Evolutionary conservation across 1,140 invertebrate species (phyloP), one percentile per base, ranked within the genome.

Genomic region (Aphis craccivora): DNA sequence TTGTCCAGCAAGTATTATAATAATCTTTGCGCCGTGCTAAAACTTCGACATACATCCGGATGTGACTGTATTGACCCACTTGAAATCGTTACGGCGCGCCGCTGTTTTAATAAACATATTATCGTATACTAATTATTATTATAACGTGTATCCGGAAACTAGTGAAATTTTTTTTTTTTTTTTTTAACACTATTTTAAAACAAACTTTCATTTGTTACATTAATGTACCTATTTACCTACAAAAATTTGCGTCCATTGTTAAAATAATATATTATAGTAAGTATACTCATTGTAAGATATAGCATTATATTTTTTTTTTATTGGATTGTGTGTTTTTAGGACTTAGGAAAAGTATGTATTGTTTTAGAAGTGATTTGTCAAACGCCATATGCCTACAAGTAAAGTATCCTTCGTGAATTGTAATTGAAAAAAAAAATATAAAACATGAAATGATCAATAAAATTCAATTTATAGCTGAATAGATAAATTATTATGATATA

Each of bases 61-160:
- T 90, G 51, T 60, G 89, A 60, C 53, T 90, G 51, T 60, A 60
- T 90, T 90, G 89, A 90, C 89, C 37, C 53, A 90, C 53, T 90
- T 90, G 89, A 90, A 90, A 40, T 30, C 9, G 35, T 90, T 67
- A 43, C 53, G 88, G 88, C 88, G 88, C 88, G 48, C 60, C 60
- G n/a, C 60, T 76, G 60, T 76, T n/a, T 18, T n/a, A 35, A n/a
- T 76, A 76, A 53, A 35, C 87, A 51, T 11, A 76, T 83, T 11
- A 76, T 83, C 76, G 35, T 83, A 37, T 83, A 76, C 14, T 18
- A 76, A 76, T 76, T n/a, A 76, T n/a, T 76, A 76, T 76, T 35
- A 76, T n/a, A 76, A 76, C 60, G 11, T 18, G 60, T 76, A 76
- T 76, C 60, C 60, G 60, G 60, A 76, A 76, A 76, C 60, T 76